Conservation (phyloP, 1,140 invertebrate species). For the Diabrotica virgifera region DNA sequence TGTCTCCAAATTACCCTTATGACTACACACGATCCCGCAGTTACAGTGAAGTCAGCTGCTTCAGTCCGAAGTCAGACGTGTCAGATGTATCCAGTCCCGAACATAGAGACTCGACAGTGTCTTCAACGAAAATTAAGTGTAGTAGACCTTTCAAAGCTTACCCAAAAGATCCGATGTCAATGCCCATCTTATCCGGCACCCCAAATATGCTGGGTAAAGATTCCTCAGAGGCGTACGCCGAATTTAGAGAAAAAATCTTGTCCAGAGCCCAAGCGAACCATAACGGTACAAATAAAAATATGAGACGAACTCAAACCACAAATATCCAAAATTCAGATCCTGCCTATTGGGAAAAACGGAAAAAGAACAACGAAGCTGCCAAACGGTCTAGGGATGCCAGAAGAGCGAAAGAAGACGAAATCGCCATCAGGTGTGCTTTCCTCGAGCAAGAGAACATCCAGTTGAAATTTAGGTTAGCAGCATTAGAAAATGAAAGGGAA, state of each 20-base stretch:
- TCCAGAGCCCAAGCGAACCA: conserved; percentile 60
- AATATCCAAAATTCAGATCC: conserved; percentile 54
- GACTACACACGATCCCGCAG: not conserved
- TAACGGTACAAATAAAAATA: conserved; percentile 62
- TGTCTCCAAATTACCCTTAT: conserved; percentile 6
- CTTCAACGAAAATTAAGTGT: not conserved
- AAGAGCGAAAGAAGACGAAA: conserved; percentile 87
- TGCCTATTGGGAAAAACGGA: conserved; percentile 81
- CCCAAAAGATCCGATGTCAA: conserved; percentile 8
- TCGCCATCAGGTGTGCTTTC: conserved; percentile 80
- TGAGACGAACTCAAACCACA: conserved; percentile 53
- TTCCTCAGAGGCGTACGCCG: conserved; percentile 60
- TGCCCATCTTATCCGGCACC: not conserved
- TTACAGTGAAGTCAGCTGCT: not conserved
- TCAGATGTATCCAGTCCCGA: conserved; percentile 12
- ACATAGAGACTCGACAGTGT: not conserved
- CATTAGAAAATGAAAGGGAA: conserved; percentile 38
- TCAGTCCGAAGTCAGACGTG: conserved; percentile 12
- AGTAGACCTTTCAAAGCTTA: conserved; percentile 16
- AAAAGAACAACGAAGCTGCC: conserved; percentile 94
- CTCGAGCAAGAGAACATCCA: conserved; percentile 78
- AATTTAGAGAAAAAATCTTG: conserved; percentile 65
- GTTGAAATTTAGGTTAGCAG: conserved; percentile 62
- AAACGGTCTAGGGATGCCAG: conserved; percentile 90
- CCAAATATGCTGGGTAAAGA: conserved; percentile 34